These are phyloP conservation scores for Acrobasis repandana DNA, from an alignment of 2,888 invertebrate genomes.

Conservation along the genomic window DNA sequence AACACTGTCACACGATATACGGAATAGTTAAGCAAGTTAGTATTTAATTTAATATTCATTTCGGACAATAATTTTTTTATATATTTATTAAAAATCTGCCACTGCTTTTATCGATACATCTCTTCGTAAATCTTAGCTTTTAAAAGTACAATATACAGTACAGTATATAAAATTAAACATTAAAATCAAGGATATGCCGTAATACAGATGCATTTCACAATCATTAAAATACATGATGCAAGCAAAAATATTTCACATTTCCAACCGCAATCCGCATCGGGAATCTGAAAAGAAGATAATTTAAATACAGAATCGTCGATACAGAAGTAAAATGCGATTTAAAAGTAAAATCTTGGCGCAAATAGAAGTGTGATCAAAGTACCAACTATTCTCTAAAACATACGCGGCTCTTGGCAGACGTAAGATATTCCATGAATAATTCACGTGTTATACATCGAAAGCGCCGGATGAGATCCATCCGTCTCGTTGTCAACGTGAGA, in stretches of 20 bases:
- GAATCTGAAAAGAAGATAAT: not conserved
- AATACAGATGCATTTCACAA: not conserved
- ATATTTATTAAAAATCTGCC: too few relatives aligned
- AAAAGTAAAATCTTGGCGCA: constrained; percentile 30
- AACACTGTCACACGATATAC: too few relatives aligned
- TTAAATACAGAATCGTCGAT: not conserved
- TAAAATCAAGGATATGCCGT: not conserved
- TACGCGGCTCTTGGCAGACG: constrained; percentile 59
- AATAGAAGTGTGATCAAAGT: constrained; percentile 47
- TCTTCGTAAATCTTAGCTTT: not conserved
- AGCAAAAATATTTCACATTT: not conserved
- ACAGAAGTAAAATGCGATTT: constrained; percentile 22
- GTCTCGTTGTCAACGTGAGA: constrained; percentile 42
- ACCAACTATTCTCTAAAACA: constrained; percentile 53
- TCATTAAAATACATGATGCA: not conserved
- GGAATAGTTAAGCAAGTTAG: too few relatives aligned
- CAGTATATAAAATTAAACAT: not conserved
- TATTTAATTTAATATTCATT: too few relatives aligned
- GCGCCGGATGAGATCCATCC: constrained; percentile 59
- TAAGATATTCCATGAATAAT: constrained; percentile 78
- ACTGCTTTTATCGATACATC: not conserved
- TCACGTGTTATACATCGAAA: constrained; percentile 66
- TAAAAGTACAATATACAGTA: not conserved
- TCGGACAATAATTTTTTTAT: too few relatives aligned
- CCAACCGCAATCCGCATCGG: not conserved